These are phyloP conservation scores for Chelmon rostratus DNA, from an alignment of 2,797 vertebrate genomes.

Conservation along the genomic window DNA sequence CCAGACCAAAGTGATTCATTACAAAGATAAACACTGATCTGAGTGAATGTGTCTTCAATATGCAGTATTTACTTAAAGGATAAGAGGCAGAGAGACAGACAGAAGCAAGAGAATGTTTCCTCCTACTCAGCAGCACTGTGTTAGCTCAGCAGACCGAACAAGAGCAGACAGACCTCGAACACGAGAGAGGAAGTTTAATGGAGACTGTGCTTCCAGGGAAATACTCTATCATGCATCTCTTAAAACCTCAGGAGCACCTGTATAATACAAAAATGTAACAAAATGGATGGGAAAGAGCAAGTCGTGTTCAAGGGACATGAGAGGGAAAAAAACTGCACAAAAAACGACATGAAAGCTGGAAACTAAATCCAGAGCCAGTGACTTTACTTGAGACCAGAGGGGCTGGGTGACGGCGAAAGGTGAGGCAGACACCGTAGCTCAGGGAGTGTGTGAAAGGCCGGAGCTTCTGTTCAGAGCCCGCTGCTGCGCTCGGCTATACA, in stretches of 20 bases:
- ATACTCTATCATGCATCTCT: constrained; percentile 57
- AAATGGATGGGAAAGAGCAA: constrained; percentile 22
- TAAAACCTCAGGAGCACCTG: constrained; percentile 55
- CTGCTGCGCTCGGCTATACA: constrained; percentile 73
- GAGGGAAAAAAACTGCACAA: constrained; percentile 32
- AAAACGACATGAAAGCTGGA: constrained; percentile 64
- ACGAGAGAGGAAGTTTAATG: constrained; percentile 61
- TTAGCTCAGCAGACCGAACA: constrained; percentile 71
- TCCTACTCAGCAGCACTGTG: constrained; percentile 66
- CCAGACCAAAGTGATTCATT: constrained; percentile 66
- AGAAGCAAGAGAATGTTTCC: constrained; percentile 61
- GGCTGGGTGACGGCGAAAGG: constrained; percentile 60
- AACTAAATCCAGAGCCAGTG: constrained; percentile 61
- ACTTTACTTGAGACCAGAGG: constrained; percentile 57
- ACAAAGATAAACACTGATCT: constrained; percentile 72
- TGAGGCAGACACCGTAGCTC: constrained; percentile 62
- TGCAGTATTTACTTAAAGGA: constrained; percentile 72
- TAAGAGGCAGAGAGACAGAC: constrained; percentile 54
- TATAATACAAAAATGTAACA: constrained; percentile 10
- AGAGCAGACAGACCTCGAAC: constrained; percentile 56
- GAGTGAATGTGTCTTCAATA: constrained; percentile 64
- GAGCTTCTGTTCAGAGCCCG: constrained; percentile 70
- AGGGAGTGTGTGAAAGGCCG: constrained; percentile 81
- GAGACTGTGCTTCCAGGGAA: constrained; percentile 61
- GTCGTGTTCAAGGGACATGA: constrained; percentile 34